A percentile compares a stretch with the other conserved stretches of the same genome.
Conservation (phyloP, 2,113 vertebrate species). For the Sinocyclocheilus grahami region DNA sequence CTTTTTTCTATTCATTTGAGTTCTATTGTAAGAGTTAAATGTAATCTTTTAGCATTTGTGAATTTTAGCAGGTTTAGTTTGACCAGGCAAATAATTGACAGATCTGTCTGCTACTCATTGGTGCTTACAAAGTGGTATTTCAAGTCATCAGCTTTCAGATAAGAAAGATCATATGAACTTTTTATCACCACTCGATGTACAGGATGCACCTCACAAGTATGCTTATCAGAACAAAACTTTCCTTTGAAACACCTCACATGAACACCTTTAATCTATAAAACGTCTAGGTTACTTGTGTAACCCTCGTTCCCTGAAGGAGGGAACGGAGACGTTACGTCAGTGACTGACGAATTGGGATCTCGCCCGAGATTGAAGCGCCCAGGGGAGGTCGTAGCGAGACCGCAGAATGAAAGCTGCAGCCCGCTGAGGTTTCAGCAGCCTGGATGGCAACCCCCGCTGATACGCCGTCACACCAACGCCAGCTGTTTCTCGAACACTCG, state of each 20-base stretch:
- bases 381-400: no score
- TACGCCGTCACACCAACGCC: no score
- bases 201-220: neutral
- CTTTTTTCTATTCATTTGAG: neutral
- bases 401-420: no score
- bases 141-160: constrained; percentile 3
- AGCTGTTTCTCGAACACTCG: no score
- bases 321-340: no score
- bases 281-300: no score
- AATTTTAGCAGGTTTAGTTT: neutral
- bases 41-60: neutral
- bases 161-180: neutral
- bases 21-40: neutral
- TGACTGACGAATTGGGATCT: no score
- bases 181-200: neutral
- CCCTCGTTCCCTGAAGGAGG: no score
- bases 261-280: neutral
- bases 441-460: no score
- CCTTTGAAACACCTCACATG: neutral
- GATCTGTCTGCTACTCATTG: constrained; percentile 3
- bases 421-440: no score
- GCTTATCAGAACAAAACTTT: neutral
- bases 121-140: constrained; percentile 5
- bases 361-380: no score
- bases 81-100: constrained; percentile 16